These are phyloP conservation scores for Hybos culiciformis DNA, from an alignment of 2,888 invertebrate species.

Conservation along the genomic window DNA sequence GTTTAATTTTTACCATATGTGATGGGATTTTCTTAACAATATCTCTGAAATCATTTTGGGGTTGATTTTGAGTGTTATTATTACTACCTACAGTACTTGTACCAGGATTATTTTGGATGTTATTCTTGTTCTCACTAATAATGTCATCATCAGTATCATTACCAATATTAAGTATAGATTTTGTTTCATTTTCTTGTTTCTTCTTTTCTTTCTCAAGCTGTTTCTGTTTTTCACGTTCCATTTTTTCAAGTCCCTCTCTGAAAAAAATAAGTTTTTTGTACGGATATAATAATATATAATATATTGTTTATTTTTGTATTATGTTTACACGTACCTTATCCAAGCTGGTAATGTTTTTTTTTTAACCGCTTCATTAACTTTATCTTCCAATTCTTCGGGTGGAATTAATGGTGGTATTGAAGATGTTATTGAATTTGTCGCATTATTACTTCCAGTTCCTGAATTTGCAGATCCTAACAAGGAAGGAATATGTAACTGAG, in stretches of 20 bases:
- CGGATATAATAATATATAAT: background rate
- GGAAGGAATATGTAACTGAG: conserved; percentile 7
- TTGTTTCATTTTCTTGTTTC: no score
- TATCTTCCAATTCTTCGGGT: conserved; percentile 14
- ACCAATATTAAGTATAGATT: no score
- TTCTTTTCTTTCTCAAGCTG: conserved; percentile 59
- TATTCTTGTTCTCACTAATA: conserved; percentile 6
- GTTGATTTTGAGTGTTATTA: no score
- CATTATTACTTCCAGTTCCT: conserved; percentile 15
- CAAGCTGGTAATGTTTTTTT: conserved; percentile 88
- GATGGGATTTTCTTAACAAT: background rate
- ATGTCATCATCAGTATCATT: conserved; percentile 17
- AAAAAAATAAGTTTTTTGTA: background rate
- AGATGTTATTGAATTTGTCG: conserved; percentile 27
- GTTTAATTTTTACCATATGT: background rate
- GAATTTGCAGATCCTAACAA: background rate
- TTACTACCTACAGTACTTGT: background rate
- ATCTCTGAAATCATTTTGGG: background rate
- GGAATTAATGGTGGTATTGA: conserved; percentile 18
- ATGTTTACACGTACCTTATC: conserved; percentile 72
- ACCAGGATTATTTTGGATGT: background rate
- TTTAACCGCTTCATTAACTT: conserved; percentile 64
- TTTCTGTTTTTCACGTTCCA: conserved; percentile 85
- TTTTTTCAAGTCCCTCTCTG: conserved; percentile 78
- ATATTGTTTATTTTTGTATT: no score